Evolutionary conservation across 2,797 vertebrate species (phyloP), one percentile per base, ranked within the genome.

Genomic region (Coranthus polyacanthus): DNA sequence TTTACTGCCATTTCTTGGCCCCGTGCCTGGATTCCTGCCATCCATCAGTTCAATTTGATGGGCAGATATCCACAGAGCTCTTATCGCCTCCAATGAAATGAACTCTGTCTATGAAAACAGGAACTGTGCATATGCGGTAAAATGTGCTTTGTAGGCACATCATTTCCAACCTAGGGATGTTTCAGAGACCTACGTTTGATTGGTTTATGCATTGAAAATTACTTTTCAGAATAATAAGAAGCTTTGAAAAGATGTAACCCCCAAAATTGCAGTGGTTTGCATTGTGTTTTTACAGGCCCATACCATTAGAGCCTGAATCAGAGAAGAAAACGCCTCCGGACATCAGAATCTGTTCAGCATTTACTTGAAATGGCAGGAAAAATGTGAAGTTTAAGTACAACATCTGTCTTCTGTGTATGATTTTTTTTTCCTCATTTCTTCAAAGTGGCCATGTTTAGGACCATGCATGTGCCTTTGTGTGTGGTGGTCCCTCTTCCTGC

Each of bases 401-500:
- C 18, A 37, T 42, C 7, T 12, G 44, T 21, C 41, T 2, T 29
- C 17, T 41, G 42, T 56, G 13, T 16, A 12, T 20, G 16, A 12
- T n/a, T 16, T n/a, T n/a, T n/a, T n/a, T n/a, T 67, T 45, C 45
- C 29, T 50, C 6, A 16, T 0, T 11, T 54, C 72, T 60, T 52
- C 4, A 45, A 70, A 68, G 57, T 18, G 43, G 29, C 21, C 5
- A n/a, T 34, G n/a, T 58, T 67, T 67, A 43, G 15, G 44, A 44
- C 24, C 45, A 10, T 34, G 44, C 37, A 21, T 64, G 55, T 68
- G 58, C 52, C 56, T 67, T 68, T 61, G 72, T 75, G 53, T 75
- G 67, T 11, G 52, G 32, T 54, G 62, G 63, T 72, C 73, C 69
- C 70, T 79, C 71, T 88, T 91, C 87, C 88, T 92, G 83, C 79